Evolutionary conservation across 2,113 vertebrate species (phyloP).

Genomic region (Pseudolaguvia tuberculata): DNA sequence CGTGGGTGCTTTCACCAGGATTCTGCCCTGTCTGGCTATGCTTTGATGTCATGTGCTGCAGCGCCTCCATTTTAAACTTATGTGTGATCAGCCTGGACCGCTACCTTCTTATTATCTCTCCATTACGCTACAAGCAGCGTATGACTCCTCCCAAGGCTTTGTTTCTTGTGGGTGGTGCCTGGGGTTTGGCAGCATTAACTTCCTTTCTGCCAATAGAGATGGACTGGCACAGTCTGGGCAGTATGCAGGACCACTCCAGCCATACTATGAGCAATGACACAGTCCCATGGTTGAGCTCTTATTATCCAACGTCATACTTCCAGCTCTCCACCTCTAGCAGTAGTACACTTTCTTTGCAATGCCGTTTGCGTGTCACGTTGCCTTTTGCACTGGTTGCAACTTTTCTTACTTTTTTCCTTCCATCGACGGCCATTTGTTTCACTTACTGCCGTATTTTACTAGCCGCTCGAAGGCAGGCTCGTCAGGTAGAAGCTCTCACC

Average conservation of each 20-base stretch:
- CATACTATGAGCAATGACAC: conserved; percentile 28
- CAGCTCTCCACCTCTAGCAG: conserved; percentile 48
- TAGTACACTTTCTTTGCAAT: conserved; percentile 69
- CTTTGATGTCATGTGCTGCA: conserved; percentile 98
- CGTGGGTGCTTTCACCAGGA: conserved; percentile 80
- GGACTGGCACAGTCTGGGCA: conserved; percentile 86
- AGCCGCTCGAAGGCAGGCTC: conserved; percentile 81
- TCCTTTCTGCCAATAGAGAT: conserved; percentile 92
- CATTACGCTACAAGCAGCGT: conserved; percentile 88
- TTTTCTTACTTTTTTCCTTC: conserved; percentile 91
- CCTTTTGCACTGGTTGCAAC: conserved; percentile 90
- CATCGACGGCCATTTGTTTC: conserved; percentile 89
- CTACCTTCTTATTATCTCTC: conserved; percentile 93
- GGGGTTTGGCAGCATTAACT: conserved; percentile 82
- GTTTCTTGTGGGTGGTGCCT: conserved; percentile 80
- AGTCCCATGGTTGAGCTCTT: conserved; percentile 45
- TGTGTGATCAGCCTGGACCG: conserved; percentile 95
- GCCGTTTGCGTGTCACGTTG: conserved; percentile 82
- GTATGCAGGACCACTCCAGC: conserved; percentile 15
- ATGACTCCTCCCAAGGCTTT: conserved; percentile 85
- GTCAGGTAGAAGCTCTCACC: conserved; percentile 83
- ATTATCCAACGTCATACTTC: conserved; percentile 63
- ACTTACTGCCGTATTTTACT: conserved; percentile 93
- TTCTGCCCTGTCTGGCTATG: conserved; percentile 91
- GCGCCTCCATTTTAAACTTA: conserved; percentile 95